Evolutionary conservation across 2,888 invertebrate genomes (phyloP).

Genomic region (Chloroclystis v-ata): DNA sequence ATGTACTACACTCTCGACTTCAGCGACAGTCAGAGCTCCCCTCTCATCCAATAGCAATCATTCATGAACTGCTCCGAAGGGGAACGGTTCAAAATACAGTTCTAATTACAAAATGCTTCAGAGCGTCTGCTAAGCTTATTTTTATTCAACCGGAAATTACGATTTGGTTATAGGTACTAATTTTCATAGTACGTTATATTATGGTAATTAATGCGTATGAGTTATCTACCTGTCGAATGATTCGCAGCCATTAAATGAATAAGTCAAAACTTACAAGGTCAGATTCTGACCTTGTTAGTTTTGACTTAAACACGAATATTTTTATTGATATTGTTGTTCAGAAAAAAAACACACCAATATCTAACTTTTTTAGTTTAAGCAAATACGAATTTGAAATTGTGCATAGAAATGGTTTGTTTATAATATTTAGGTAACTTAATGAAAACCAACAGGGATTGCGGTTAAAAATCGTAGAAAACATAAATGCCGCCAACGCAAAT

Average conservation of each 20-base stretch:
- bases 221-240: constrained; percentile 33
- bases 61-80: constrained; percentile 69
- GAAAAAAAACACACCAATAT: too few relatives aligned
- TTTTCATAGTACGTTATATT: constrained; percentile 32
- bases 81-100: constrained; percentile 70
- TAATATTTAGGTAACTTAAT: too few relatives aligned
- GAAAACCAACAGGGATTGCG: too few relatives aligned
- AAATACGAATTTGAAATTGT: too few relatives aligned
- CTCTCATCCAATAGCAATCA: constrained; percentile 83
- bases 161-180: constrained; percentile 25
- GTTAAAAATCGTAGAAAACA: neutral
- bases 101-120: constrained; percentile 46
- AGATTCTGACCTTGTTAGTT: constrained; percentile 34
- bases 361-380: too few relatives aligned
- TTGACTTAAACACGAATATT: constrained; percentile 33
- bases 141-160: constrained; percentile 34
- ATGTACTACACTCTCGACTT: constrained; percentile 89
- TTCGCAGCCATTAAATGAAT: constrained; percentile 38
- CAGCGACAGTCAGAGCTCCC: constrained; percentile 86
- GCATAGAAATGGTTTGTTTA: too few relatives aligned
- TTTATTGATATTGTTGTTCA: constrained; percentile 36
- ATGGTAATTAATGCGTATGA: constrained; percentile 41
- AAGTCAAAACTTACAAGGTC: too few relatives aligned
- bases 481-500: too few relatives aligned
- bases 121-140: too few relatives aligned